These are phyloP conservation scores for Luscinia megarhynchos DNA, from an alignment of 2,797 vertebrate species.

Conservation along the genomic window DNA sequence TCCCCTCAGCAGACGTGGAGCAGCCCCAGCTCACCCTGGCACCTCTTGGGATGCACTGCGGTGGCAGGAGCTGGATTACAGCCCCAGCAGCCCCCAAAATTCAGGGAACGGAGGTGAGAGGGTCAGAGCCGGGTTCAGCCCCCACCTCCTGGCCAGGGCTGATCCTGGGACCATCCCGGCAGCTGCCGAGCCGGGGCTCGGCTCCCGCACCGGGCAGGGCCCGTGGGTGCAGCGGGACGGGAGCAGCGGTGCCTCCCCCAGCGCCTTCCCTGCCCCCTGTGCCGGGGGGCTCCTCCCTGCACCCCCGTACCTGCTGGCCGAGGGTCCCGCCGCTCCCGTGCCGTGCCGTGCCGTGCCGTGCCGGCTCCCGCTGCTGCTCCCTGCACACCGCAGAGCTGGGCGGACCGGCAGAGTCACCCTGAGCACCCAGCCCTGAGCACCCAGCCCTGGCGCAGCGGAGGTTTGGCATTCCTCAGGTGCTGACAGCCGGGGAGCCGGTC, in stretches of 20 bases:
- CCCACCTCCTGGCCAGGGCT: accelerated
- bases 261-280: neutral
- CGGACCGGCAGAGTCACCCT: constrained; percentile 68
- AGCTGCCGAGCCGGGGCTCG: accelerated
- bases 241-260: neutral
- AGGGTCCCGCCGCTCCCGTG: neutral
- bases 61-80: neutral
- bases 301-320: neutral
- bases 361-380: constrained; percentile 3
- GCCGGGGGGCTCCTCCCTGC: neutral
- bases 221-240: neutral
- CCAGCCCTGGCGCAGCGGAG: constrained; percentile 57
- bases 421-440: constrained; percentile 66
- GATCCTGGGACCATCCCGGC: neutral
- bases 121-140: neutral
- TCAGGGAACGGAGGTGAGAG: neutral
- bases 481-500: constrained; percentile 75
- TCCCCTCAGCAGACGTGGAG: neutral
- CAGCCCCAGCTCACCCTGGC: accelerated
- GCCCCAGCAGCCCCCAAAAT: neutral
- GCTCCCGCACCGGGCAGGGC: neutral
- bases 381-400: constrained; percentile 63
- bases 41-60: neutral
- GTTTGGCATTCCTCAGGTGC: constrained; percentile 75
- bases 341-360: neutral